These are phyloP conservation scores for Parapristionchus giblindavisi DNA, from an alignment of 2,888 invertebrate species.

Conservation along the genomic window DNA sequence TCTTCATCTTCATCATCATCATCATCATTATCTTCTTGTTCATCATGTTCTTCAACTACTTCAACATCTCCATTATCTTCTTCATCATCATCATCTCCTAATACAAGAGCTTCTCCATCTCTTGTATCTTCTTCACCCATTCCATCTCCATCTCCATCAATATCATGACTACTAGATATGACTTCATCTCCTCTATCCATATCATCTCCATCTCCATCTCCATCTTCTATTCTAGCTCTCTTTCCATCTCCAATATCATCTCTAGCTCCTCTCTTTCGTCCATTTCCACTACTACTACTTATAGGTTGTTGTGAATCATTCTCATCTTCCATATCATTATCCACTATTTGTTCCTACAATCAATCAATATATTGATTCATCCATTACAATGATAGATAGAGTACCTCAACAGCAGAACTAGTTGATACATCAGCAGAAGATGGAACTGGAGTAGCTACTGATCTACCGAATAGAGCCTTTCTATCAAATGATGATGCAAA, in stretches of 20 bases:
- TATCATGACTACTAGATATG: constrained; percentile 24
- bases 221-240: constrained; percentile 27
- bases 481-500: neutral
- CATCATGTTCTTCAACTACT: constrained; percentile 13
- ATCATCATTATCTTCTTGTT: neutral
- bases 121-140: constrained; percentile 11
- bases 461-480: constrained; percentile 15
- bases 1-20: neutral
- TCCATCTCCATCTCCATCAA: constrained; percentile 22
- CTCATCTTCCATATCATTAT: no score
- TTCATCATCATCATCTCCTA: constrained; percentile 5
- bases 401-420: neutral
- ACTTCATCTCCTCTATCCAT: no score
- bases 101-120: neutral
- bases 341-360: no score
- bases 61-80: constrained; percentile 9
- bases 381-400: neutral
- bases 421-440: constrained; percentile 13
- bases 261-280: constrained; percentile 22
- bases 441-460: constrained; percentile 2
- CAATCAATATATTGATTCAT: no score
- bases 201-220: constrained; percentile 4
- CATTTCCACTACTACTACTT: neutral
- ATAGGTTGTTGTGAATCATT: neutral
- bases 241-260: constrained; percentile 27